phyloP scores from a whole-genome alignment of 2,797 vertebrate genomes.

The Varecia variegata region DNA sequence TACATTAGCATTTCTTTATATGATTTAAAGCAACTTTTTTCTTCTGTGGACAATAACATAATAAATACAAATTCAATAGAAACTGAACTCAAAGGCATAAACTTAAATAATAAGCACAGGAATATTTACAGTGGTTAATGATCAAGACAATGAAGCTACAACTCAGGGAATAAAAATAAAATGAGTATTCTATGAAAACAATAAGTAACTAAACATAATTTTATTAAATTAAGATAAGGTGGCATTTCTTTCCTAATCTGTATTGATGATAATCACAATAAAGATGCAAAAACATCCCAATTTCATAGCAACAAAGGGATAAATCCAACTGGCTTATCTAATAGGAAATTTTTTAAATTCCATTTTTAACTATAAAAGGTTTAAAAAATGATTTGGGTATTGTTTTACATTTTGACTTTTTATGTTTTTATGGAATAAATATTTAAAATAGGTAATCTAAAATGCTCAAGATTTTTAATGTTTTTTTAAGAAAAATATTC shows the following conservation, averaged over 20 bases:
- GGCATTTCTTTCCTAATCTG: background rate
- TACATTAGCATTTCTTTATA: background rate
- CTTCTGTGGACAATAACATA: background rate
- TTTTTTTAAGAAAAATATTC: background rate
- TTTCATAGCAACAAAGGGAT: background rate
- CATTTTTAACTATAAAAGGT: background rate
- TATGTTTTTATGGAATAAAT: background rate
- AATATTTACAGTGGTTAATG: background rate
- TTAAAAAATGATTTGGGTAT: background rate
- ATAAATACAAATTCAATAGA: background rate
- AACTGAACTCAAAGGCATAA: background rate
- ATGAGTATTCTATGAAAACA: background rate
- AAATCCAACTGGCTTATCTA: background rate
- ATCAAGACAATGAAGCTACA: background rate
- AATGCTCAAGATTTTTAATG: background rate
- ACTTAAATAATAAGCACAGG: background rate
- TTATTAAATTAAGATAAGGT: background rate
- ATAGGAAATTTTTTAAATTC: background rate
- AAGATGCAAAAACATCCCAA: background rate
- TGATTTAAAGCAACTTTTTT: background rate
- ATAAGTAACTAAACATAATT: background rate
- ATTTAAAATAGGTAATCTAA: background rate
- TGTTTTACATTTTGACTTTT: background rate
- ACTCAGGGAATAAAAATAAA: conserved; percentile 7
- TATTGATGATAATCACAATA: conserved; percentile 4